phyloP scores from a whole-genome alignment of 2,888 invertebrate species.

The Pammene fasciana region DNA sequence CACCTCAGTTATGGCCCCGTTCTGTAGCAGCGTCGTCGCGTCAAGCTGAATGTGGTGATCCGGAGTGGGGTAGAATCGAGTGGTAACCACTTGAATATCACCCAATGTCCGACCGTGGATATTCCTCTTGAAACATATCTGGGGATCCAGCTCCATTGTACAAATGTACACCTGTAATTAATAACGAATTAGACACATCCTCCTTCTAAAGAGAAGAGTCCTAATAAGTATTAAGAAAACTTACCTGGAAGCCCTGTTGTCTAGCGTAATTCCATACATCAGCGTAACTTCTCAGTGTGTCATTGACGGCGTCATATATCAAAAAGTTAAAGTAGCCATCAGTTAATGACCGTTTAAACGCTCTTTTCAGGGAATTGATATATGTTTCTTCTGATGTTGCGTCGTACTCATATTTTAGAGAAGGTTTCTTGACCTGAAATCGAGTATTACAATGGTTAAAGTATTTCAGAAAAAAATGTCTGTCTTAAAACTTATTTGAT shows the following conservation, averaged over 20 bases:
- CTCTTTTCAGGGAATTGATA: slow-evolving; percentile 90
- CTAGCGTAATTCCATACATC: slow-evolving; percentile 95
- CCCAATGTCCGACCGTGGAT: slow-evolving; percentile 90
- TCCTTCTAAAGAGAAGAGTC: slow-evolving; percentile 1
- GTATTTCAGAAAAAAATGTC: not conserved
- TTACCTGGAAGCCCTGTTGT: slow-evolving; percentile 92
- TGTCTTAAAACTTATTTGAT: too few species aligned
- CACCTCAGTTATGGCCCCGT: slow-evolving; percentile 91
- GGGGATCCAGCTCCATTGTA: slow-evolving; percentile 92
- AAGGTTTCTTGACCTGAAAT: slow-evolving; percentile 82
- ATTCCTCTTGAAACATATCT: slow-evolving; percentile 91
- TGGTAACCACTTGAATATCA: slow-evolving; percentile 89
- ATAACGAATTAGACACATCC: slow-evolving; percentile 13
- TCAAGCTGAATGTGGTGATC: slow-evolving; percentile 92
- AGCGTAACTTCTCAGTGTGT: slow-evolving; percentile 90
- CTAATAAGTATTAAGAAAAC: slow-evolving; percentile 42
- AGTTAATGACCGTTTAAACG: slow-evolving; percentile 94
- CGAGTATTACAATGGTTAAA: slow-evolving; percentile 49
- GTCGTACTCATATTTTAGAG: slow-evolving; percentile 95
- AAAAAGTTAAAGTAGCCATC: slow-evolving; percentile 96
- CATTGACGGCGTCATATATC: slow-evolving; percentile 95
- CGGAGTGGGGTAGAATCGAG: slow-evolving; percentile 91
- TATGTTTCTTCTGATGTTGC: slow-evolving; percentile 92
- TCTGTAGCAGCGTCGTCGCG: slow-evolving; percentile 91
- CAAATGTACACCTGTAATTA: slow-evolving; percentile 92